A percentile compares a stretch with the other conserved stretches of the same genome.
These are phyloP conservation scores for Oedothorax gibbosus DNA, from an alignment of 1,140 invertebrate genomes.

Conservation along the genomic window DNA sequence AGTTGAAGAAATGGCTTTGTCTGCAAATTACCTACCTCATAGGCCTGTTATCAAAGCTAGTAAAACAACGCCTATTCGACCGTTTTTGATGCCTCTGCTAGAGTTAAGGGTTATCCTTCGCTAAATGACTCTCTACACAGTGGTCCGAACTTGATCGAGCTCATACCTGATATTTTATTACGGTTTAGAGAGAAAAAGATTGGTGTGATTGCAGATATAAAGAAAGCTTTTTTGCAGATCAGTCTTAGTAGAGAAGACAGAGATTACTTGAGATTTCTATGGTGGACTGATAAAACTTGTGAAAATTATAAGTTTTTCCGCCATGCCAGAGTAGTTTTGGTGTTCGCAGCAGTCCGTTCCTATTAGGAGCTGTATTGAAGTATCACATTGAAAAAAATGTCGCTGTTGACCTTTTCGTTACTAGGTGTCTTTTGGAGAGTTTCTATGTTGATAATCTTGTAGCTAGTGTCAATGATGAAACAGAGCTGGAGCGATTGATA, in stretches of 20 bases:
- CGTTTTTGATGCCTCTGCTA: conserved; percentile 5
- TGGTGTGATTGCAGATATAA: conserved; percentile 65
- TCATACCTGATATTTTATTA: conserved; percentile 66
- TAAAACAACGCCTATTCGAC: neutral
- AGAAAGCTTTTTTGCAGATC: neutral
- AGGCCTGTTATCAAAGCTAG: neutral
- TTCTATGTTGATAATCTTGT: conserved; percentile 9
- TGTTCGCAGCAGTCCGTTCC: neutral
- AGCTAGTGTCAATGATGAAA: neutral
- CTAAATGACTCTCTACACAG: neutral
- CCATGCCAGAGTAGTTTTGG: conserved; percentile 13
- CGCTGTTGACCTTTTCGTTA: neutral
- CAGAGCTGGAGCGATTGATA: neutral
- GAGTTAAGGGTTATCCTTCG: neutral
- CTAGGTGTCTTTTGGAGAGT: neutral
- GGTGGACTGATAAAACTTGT: neutral
- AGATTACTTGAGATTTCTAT: conserved; percentile 3
- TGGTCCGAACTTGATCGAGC: conserved; percentile 65
- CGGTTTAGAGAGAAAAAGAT: conserved; percentile 66
- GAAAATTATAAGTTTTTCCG: conserved; percentile 10
- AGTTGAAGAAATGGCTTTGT: neutral
- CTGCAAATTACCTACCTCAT: neutral
- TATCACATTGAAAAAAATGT: conserved; percentile 5
- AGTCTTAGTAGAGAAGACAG: neutral
- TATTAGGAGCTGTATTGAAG: neutral